Percentiles rank a stretch among this genome's conserved stretches.
Conservation (phyloP, 2,888 invertebrate genomes). For the Meandrusa payeni region DNA sequence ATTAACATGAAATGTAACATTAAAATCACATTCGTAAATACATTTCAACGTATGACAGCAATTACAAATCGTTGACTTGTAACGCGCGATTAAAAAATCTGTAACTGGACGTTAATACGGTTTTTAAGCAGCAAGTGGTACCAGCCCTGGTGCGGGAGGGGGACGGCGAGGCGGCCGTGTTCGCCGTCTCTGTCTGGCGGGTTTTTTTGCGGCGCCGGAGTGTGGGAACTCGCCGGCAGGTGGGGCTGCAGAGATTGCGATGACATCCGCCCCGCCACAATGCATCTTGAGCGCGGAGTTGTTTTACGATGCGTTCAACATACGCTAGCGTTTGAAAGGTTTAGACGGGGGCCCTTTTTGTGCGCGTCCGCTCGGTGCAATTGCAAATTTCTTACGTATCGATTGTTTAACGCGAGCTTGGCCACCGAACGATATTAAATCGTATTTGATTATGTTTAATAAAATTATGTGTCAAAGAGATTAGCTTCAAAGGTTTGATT, state of each 20-base stretch:
- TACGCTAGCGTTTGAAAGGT: slow-evolving; percentile 61
- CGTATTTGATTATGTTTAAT: too few species aligned
- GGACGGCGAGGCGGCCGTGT: slow-evolving; percentile 44
- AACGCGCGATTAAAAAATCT: slow-evolving; percentile 15
- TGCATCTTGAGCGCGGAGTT: slow-evolving; percentile 70
- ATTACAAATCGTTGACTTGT: slow-evolving; percentile 7
- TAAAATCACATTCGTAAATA: slow-evolving; percentile 2
- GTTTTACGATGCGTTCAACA: slow-evolving; percentile 53
- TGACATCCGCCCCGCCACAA: slow-evolving; percentile 78
- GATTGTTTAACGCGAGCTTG: slow-evolving; percentile 25
- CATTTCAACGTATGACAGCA: background rate
- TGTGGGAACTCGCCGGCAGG: slow-evolving; percentile 80
- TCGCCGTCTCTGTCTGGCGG: slow-evolving; percentile 57
- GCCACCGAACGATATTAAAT: slow-evolving; percentile 17
- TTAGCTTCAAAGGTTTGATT: too few species aligned
- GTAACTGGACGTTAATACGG: slow-evolving; percentile 13
- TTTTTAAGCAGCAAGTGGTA: slow-evolving; percentile 26
- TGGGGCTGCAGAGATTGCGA: slow-evolving; percentile 79
- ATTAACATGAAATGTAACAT: background rate
- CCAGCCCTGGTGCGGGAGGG: slow-evolving; percentile 64
- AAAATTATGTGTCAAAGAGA: too few species aligned
- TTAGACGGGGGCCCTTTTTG: slow-evolving; percentile 40
- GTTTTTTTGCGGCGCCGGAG: slow-evolving; percentile 80
- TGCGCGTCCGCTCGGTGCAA: slow-evolving; percentile 13
- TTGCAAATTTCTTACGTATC: slow-evolving; percentile 13